Evolutionary conservation across 2,888 invertebrate genomes (phyloP).

Genomic region (Catonia carolina): DNA sequence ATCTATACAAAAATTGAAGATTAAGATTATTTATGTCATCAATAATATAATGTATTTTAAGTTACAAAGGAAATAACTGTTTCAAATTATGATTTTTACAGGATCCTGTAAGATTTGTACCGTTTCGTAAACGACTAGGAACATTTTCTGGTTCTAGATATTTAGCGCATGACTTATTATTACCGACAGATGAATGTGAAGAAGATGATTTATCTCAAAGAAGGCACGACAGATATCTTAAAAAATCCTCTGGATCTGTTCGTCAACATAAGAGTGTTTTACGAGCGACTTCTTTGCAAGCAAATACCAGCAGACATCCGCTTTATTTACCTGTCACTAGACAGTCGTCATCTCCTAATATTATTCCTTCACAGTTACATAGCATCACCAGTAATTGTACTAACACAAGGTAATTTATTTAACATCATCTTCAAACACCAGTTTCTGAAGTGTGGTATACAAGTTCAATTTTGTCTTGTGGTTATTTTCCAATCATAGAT

Average conservation of each 20-base stretch:
- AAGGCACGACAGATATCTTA: constrained; percentile 18
- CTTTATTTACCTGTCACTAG: constrained; percentile 41
- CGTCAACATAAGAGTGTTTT: constrained; percentile 34
- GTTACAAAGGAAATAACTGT: no score
- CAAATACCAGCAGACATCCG: constrained; percentile 27
- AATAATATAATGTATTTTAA: no score
- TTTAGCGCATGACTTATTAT: constrained; percentile 53
- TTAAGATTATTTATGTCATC: no score
- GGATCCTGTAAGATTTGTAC: constrained; percentile 38
- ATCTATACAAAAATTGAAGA: no score
- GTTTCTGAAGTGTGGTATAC: no score
- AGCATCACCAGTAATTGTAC: no score
- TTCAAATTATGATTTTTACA: no score
- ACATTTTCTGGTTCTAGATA: constrained; percentile 50
- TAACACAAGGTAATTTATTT: no score
- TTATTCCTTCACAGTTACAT: constrained; percentile 22
- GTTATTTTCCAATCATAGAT: no score
- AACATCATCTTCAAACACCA: no score
- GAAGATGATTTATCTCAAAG: constrained; percentile 39
- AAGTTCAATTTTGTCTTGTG: no score
- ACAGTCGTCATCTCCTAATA: constrained; percentile 48
- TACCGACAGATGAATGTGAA: constrained; percentile 53
- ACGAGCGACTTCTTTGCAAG: constrained; percentile 42
- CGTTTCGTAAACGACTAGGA: constrained; percentile 46
- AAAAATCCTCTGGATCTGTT: constrained; percentile 10